Evolutionary conservation across 2,113 vertebrate genomes (phyloP), one percentile per base, ranked within the genome.

Genomic region (Mormyrus lacerda): DNA sequence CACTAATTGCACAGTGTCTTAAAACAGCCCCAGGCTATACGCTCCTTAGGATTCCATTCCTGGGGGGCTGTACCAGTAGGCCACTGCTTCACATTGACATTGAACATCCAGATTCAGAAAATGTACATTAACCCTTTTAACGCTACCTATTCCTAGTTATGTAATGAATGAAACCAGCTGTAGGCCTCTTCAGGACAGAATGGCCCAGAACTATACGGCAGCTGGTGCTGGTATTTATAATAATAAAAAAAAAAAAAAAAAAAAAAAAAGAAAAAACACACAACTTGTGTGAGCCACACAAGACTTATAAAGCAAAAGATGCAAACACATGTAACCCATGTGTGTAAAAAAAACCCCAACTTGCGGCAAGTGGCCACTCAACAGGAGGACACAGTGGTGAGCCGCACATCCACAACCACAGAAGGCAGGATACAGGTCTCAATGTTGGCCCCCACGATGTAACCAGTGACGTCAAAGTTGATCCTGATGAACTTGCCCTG

Each of bases 401-500:
- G 48, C 48, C 2, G 3, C 73, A 42, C 8, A 3, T 10, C 48
- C 6, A 13, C 17, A 19, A 7, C 19, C 19, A 15, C 6, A 19
- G 48, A 50, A 21, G 42, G 45, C 88, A 55, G 97, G 98, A 99
- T 99, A 99, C 98, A 99, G 11, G 98, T 99, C 96, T 99, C 98
- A 91, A 99, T 99, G 93, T 99, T 99, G 95, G 98, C 98, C 91
- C 98, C 98, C 61, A 99, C 98, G 6, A 99, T 99, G 93, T 99
- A 99, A 91, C 98, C 98, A 3, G 98, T 97, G 90, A 99, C 98
- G 91, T 99, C 98, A 87, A 99, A 99, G 95, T 99, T 99, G 95
- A 99, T 98, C 90, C 98, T 96, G 94, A 99, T 99, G 95, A 99
- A 99, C 92, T 99, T 99, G 85, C 98, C 98, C 98, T 99, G 94